Conservation (phyloP, 1,140 invertebrate genomes). For the Phymorhynchus buccinoides region DNA sequence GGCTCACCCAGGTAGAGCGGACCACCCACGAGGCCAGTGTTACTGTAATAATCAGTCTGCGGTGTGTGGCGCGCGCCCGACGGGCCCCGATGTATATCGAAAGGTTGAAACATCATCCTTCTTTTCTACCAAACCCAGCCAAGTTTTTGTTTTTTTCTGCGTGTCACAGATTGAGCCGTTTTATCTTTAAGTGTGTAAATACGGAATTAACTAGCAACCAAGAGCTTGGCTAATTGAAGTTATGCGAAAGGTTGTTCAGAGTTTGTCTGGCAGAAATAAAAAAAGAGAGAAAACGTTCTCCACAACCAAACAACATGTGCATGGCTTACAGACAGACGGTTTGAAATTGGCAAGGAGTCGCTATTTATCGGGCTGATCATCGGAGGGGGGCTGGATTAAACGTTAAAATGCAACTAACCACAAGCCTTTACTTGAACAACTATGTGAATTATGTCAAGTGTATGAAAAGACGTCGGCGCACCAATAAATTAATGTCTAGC, state of each 20-base stretch:
- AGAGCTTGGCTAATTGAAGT: conserved; percentile 35
- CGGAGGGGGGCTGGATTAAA: conserved; percentile 2
- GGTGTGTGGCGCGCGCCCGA: conserved; percentile 38
- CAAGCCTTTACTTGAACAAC: too few relatives aligned
- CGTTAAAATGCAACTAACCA: too few relatives aligned
- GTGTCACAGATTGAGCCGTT: conserved; percentile 43
- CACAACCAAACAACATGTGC: not conserved
- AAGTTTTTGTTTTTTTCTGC: conserved; percentile 28
- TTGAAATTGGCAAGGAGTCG: conserved; percentile 29
- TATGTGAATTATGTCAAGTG: too few relatives aligned
- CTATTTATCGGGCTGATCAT: not conserved
- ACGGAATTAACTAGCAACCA: conserved; percentile 33
- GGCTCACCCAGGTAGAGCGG: conserved; percentile 70
- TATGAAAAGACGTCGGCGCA: too few relatives aligned
- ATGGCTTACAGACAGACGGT: not conserved
- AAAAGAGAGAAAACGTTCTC: not conserved
- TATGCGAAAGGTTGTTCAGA: not conserved
- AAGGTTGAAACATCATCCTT: conserved; percentile 43
- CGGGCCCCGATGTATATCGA: conserved; percentile 44
- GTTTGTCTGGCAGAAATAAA: not conserved
- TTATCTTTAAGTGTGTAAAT: conserved; percentile 42
- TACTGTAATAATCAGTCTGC: conserved; percentile 36
- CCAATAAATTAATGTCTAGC: too few relatives aligned
- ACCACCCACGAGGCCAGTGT: conserved; percentile 66
- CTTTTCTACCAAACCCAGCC: conserved; percentile 31